Percentiles rank a stretch among this genome's conserved stretches.
phyloP scores from a whole-genome alignment of 2,888 invertebrate species.

The Trachelus stipa region DNA sequence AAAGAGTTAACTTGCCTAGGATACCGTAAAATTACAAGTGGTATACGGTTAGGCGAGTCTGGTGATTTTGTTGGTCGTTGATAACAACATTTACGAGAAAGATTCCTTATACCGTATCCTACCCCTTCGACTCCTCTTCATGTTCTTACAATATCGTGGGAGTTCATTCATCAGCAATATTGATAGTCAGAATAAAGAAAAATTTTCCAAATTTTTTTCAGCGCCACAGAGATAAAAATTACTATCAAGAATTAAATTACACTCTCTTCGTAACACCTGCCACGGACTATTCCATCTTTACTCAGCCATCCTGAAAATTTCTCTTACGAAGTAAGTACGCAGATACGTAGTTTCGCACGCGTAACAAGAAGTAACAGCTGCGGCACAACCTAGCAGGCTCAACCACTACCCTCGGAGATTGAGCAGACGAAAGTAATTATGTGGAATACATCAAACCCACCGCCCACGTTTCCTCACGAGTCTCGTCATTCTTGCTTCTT shows the following conservation, averaged over 20 bases:
- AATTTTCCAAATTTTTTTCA: not conserved
- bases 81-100: not conserved
- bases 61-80: not conserved
- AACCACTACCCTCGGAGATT: slow-evolving; percentile 16
- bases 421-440: slow-evolving; percentile 51
- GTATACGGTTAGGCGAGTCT: not conserved
- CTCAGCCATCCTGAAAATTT: too few species aligned
- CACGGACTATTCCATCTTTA: not conserved
- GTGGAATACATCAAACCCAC: slow-evolving; percentile 53
- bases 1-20: not conserved
- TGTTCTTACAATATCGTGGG: not conserved
- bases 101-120: not conserved
- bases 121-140: not conserved
- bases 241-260: not conserved
- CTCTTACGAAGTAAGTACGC: not conserved
- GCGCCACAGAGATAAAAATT: not conserved
- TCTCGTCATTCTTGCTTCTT: slow-evolving; percentile 11
- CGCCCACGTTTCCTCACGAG: slow-evolving; percentile 16
- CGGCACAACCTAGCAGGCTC: slow-evolving; percentile 1
- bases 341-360: slow-evolving; percentile 39
- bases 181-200: not conserved
- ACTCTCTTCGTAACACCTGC: not conserved
- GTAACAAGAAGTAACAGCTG: slow-evolving; percentile 52
- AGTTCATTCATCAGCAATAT: not conserved
- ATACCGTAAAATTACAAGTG: not conserved